Evolutionary conservation across 1,140 invertebrate genomes (phyloP).

Genomic region (Neodiprion fabricii): DNA sequence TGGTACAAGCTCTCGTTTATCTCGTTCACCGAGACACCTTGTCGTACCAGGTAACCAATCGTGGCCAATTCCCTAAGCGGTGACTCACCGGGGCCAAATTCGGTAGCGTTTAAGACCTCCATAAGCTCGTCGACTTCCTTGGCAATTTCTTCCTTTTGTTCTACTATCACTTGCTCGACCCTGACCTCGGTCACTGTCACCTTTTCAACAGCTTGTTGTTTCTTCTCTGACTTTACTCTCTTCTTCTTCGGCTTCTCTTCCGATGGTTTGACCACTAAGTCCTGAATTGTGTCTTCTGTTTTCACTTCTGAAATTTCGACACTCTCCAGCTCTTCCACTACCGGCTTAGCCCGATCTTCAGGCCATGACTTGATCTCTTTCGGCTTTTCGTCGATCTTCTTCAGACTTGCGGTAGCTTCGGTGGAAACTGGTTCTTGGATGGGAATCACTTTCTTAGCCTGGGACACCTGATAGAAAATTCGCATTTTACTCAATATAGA

Average conservation of each 20-base stretch:
- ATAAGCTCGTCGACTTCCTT: constrained; percentile 78
- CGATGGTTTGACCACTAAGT: constrained; percentile 46
- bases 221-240: constrained; percentile 46
- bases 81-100: constrained; percentile 80
- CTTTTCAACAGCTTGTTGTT: constrained; percentile 54
- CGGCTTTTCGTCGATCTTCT: constrained; percentile 67
- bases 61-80: constrained; percentile 81
- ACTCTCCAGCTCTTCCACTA: constrained; percentile 63
- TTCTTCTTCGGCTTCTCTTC: constrained; percentile 47
- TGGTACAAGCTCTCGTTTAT: constrained; percentile 77
- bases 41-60: constrained; percentile 76
- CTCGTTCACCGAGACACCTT: constrained; percentile 77
- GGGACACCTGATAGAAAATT: constrained; percentile 36
- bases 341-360: constrained; percentile 60
- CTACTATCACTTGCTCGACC: constrained; percentile 64
- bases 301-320: constrained; percentile 66
- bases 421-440: constrained; percentile 68
- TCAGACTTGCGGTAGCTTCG: constrained; percentile 67
- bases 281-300: constrained; percentile 60
- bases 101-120: constrained; percentile 74
- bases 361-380: constrained; percentile 49
- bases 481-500: not conserved
- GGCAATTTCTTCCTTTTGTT: constrained; percentile 67
- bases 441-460: constrained; percentile 61
- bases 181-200: constrained; percentile 56